A percentile compares a stretch with the other conserved stretches of the same genome.
Evolutionary conservation across 64 coral and sea anemone species (phyloP).

Genomic region (Montipora sp.): DNA sequence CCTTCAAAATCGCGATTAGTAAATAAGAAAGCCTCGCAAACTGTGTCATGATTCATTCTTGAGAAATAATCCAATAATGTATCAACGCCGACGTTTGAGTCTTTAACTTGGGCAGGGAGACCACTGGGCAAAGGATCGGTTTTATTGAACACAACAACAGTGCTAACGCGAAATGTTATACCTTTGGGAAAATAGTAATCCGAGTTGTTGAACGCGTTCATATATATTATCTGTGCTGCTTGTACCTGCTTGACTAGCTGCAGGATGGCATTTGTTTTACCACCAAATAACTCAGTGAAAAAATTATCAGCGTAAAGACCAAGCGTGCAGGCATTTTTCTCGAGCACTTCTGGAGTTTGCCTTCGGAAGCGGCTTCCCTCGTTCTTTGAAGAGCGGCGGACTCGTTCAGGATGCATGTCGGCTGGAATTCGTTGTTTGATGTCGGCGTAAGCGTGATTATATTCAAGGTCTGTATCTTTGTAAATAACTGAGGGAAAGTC

Average conservation of each 20-base stretch:
- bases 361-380: constrained; percentile 31
- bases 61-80: constrained; percentile 85
- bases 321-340: constrained; percentile 63
- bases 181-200: constrained; percentile 58
- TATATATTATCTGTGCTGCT: constrained; percentile 78
- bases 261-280: constrained; percentile 71
- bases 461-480: constrained; percentile 81
- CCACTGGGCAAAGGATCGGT: not conserved
- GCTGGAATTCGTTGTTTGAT: constrained; percentile 56
- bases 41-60: constrained; percentile 50
- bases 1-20: constrained; percentile 95
- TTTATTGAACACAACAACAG: constrained; percentile 70
- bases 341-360: constrained; percentile 36
- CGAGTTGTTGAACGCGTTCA: constrained; percentile 65
- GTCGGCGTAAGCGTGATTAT: constrained; percentile 65
- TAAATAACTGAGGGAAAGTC: constrained; percentile 95
- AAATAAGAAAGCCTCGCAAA: constrained; percentile 94
- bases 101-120: constrained; percentile 50
- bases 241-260: constrained; percentile 79
- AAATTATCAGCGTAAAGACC: constrained; percentile 76
- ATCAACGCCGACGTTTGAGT: constrained; percentile 79
- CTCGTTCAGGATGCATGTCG: constrained; percentile 14
- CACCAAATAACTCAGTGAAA: constrained; percentile 85
- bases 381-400: constrained; percentile 29
- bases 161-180: constrained; percentile 77